Conservation (phyloP, 2,797 vertebrate species). For the Benthosema pterotum region DNA sequence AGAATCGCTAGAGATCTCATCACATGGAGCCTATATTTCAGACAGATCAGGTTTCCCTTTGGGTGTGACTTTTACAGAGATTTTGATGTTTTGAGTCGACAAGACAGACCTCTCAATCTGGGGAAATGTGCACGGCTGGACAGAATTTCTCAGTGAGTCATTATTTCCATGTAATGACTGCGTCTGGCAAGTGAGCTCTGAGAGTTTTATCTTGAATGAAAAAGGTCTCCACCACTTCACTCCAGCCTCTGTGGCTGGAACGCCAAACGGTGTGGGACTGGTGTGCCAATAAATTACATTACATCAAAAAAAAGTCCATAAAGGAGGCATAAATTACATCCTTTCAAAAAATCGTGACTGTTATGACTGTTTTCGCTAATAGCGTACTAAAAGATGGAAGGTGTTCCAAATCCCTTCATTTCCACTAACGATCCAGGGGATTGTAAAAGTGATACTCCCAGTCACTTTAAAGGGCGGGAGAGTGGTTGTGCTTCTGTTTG, state of each 20-base stretch:
- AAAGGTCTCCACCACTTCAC: conserved; percentile 65
- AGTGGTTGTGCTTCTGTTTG: conserved; percentile 80
- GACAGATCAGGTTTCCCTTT: conserved; percentile 53
- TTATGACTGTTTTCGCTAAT: conserved; percentile 80
- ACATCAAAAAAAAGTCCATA: conserved; percentile 76
- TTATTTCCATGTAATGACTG: conserved; percentile 75
- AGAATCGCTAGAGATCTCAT: conserved; percentile 28
- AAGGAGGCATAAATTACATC: conserved; percentile 80
- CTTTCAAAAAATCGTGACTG: conserved; percentile 75
- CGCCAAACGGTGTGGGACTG: conserved; percentile 35
- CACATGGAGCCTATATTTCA: conserved; percentile 34
- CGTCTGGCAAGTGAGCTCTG: conserved; percentile 65
- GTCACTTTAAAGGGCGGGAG: conserved; percentile 66
- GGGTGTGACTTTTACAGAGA: conserved; percentile 39
- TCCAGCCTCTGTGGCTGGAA: conserved; percentile 56
- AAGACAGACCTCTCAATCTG: conserved; percentile 40
- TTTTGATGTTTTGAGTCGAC: conserved; percentile 56
- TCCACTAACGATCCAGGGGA: conserved; percentile 67
- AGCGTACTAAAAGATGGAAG: conserved; percentile 77
- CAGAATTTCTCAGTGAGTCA: conserved; percentile 64
- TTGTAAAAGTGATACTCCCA: conserved; percentile 74
- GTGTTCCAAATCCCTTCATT: conserved; percentile 73
- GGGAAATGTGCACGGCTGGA: conserved; percentile 48
- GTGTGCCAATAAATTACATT: conserved; percentile 77
- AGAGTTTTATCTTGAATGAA: conserved; percentile 77